A percentile compares a stretch with the other conserved stretches of the same genome.
Conservation (phyloP, 1,140 invertebrate genomes). For the Oryctes rhinoceros region DNA sequence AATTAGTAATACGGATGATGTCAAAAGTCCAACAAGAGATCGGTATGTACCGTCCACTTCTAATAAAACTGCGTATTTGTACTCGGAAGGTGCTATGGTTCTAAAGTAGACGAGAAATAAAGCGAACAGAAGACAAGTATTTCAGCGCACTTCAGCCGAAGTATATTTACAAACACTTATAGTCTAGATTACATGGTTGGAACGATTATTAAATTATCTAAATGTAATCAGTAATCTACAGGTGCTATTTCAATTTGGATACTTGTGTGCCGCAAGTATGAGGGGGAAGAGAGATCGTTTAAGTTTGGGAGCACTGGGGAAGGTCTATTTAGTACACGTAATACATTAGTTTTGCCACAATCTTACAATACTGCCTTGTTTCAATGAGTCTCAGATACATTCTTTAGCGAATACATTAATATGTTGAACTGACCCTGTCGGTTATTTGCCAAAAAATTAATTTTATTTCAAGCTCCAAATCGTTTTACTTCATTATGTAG, state of each 20-base stretch:
- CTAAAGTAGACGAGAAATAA: neutral
- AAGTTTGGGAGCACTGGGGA: neutral
- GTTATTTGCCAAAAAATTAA: too few relatives aligned
- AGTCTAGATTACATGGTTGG: neutral
- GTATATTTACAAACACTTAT: conserved; percentile 30
- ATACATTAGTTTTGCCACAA: too few relatives aligned
- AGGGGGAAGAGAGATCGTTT: conserved; percentile 16
- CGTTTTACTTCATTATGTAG: too few relatives aligned
- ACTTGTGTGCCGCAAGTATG: neutral
- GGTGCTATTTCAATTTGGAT: neutral
- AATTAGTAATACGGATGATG: neutral
- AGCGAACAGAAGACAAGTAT: neutral
- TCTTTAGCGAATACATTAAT: too few relatives aligned
- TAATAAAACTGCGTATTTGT: neutral
- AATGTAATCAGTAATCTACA: conserved; percentile 18
- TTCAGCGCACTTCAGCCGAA: neutral
- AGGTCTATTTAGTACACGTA: neutral
- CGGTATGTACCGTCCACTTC: neutral
- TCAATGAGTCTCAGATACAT: too few relatives aligned
- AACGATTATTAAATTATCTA: conserved; percentile 15
- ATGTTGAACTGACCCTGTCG: too few relatives aligned
- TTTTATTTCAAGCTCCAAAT: too few relatives aligned
- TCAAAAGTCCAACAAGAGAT: neutral
- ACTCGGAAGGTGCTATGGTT: neutral
- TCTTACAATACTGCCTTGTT: too few relatives aligned